These are phyloP conservation scores for Watsonalla binaria DNA, from an alignment of 2,888 invertebrate genomes.

Conservation along the genomic window DNA sequence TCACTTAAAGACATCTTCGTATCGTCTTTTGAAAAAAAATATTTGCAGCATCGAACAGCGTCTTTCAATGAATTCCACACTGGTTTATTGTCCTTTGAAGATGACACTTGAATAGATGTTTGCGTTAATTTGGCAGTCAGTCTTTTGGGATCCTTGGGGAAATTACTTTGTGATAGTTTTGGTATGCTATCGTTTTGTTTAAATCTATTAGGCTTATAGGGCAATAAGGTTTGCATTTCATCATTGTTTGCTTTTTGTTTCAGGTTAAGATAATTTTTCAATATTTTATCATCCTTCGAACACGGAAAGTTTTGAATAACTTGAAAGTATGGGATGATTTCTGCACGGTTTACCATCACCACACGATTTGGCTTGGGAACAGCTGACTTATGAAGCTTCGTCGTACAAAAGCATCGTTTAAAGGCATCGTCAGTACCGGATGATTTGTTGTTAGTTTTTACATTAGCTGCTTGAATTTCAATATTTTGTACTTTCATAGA, in stretches of 20 bases:
- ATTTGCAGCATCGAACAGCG: slow-evolving; percentile 3
- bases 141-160: not conserved
- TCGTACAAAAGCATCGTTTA: slow-evolving; percentile 40
- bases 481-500: not conserved
- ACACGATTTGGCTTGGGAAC: not conserved
- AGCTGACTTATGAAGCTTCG: slow-evolving; percentile 22
- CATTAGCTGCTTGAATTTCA: slow-evolving; percentile 7
- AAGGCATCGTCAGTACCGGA: slow-evolving; percentile 23
- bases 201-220: slow-evolving; percentile 34
- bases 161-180: slow-evolving; percentile 8
- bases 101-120: not conserved
- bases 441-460: slow-evolving; percentile 18
- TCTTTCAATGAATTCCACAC: not conserved
- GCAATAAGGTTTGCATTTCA: slow-evolving; percentile 33
- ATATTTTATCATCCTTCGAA: not conserved
- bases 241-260: slow-evolving; percentile 2
- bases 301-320: not conserved
- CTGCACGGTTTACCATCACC: not conserved
- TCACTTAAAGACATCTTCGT: not conserved
- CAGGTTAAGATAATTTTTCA: not conserved
- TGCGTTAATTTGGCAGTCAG: slow-evolving; percentile 6
- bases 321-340: not conserved
- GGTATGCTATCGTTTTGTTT: slow-evolving; percentile 28
- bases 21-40: slow-evolving; percentile 7
- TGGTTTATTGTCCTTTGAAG: not conserved